Conservation (phyloP, 2,888 invertebrate genomes). For the Drosophila robusta region DNA sequence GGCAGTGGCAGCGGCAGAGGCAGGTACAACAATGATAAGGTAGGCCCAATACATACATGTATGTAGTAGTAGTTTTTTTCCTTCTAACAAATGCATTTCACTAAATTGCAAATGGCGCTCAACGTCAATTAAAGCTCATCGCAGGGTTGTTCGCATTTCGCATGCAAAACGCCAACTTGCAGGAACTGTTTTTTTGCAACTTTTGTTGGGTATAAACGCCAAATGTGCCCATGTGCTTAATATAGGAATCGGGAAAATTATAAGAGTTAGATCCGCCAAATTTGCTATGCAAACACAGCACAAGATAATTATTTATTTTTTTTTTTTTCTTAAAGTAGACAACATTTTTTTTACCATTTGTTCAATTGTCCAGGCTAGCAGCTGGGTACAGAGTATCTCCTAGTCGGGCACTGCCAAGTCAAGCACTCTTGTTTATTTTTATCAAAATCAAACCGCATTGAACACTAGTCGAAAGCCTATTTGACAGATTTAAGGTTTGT, state of each 20-base stretch:
- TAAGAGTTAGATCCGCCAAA: too few species aligned
- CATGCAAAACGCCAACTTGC: constrained; percentile 4
- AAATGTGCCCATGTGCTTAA: too few species aligned
- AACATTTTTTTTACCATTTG: too few species aligned
- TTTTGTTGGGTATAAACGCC: neutral
- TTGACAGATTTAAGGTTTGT: neutral
- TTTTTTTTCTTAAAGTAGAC: too few species aligned
- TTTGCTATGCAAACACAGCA: too few species aligned
- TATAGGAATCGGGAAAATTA: too few species aligned
- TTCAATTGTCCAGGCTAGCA: too few species aligned
- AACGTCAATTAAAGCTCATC: constrained; percentile 15
- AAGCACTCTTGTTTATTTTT: too few species aligned
- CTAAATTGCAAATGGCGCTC: constrained; percentile 43
- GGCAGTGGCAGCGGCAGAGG: constrained; percentile 31
- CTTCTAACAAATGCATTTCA: constrained; percentile 15
- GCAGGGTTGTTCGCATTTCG: constrained; percentile 14
- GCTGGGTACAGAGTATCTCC: too few species aligned
- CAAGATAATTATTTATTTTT: too few species aligned
- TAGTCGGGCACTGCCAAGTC: too few species aligned
- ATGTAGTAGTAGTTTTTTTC: neutral
- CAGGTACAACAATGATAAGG: constrained; percentile 72
- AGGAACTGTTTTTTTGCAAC: neutral
- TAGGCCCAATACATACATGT: constrained; percentile 13
- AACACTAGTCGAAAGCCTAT: neutral
- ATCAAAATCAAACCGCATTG: too few species aligned